These are phyloP conservation scores for Lasioglossum calceatum DNA, from an alignment of 2,888 invertebrate species.

Conservation along the genomic window DNA sequence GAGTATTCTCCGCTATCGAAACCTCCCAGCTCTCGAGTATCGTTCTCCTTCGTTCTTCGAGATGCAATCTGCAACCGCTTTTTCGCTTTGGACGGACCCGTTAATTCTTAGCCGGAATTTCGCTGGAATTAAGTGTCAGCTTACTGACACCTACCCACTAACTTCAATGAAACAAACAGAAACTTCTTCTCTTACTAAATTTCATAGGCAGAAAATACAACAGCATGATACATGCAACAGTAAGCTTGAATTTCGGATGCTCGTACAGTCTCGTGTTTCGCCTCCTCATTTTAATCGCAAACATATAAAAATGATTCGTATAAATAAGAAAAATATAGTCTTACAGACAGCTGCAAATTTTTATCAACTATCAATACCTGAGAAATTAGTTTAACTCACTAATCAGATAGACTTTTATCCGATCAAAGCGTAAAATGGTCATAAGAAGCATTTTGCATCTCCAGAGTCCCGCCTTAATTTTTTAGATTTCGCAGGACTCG, in stretches of 20 bases:
- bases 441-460: neutral
- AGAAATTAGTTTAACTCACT: neutral
- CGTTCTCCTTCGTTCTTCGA: neutral
- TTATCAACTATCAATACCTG: neutral
- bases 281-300: too few relatives aligned
- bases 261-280: neutral
- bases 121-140: neutral
- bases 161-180: neutral
- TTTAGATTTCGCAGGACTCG: neutral
- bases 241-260: too few relatives aligned
- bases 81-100: neutral
- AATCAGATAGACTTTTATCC: neutral
- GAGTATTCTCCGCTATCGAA: slow-evolving; percentile 9
- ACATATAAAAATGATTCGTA: too few relatives aligned
- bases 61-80: neutral
- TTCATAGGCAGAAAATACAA: too few relatives aligned
- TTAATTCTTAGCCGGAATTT: neutral
- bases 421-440: neutral
- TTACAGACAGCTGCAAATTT: neutral
- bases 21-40: neutral
- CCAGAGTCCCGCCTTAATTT: neutral
- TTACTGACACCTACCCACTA: neutral
- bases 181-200: neutral
- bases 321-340: neutral
- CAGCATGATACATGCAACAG: too few relatives aligned